phyloP scores from a whole-genome alignment of 2,113 vertebrate genomes.

The Nyctibius bracteatus region DNA sequence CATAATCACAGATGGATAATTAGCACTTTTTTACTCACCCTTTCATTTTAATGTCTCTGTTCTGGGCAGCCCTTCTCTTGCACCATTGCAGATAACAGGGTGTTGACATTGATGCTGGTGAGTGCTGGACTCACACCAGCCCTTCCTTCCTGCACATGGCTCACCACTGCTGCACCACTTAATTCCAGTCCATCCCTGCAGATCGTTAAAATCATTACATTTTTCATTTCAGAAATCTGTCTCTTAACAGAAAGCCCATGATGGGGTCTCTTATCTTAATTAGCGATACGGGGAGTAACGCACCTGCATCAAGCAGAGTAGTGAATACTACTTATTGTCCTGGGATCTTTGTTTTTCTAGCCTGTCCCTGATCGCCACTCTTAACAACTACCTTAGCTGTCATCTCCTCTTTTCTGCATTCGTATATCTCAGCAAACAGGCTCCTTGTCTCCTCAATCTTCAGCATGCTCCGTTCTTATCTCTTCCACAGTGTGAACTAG shows the following conservation, averaged over 20 bases:
- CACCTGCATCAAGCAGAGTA: background rate
- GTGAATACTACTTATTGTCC: background rate
- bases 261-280: background rate
- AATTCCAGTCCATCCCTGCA: background rate
- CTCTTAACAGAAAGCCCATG: background rate
- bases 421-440: background rate
- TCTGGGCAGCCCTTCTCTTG: background rate
- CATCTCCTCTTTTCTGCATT: background rate
- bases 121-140: background rate
- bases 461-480: background rate
- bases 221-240: background rate
- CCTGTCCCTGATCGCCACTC: background rate
- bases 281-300: background rate
- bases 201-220: background rate
- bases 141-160: fast-evolving
- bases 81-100: background rate
- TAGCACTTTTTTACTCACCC: background rate
- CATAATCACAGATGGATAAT: background rate
- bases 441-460: background rate
- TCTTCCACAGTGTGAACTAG: background rate
- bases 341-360: background rate
- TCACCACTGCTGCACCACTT: background rate
- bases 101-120: background rate
- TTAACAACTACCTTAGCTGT: background rate
- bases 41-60: background rate